Evolutionary conservation across 2,113 vertebrate species (phyloP).

Genomic region (Phocoena phocoena): DNA sequence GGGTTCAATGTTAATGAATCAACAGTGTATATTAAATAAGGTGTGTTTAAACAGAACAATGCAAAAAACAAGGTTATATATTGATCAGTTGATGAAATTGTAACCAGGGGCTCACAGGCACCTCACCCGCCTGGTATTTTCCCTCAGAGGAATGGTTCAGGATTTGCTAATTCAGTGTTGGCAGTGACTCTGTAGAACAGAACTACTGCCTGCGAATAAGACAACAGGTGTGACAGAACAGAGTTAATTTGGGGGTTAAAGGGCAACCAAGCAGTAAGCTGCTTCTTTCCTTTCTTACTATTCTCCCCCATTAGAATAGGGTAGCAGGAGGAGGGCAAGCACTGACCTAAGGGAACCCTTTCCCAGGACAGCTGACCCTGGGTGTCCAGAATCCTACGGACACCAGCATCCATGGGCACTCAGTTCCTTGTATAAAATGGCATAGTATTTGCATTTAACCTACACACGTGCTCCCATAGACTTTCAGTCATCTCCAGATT

Average conservation of each 20-base stretch:
- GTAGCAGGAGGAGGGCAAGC: background rate
- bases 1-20: background rate
- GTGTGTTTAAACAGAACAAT: slow-evolving; percentile 12
- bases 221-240: background rate
- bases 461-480: background rate
- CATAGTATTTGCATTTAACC: background rate
- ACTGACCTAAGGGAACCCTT: background rate
- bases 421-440: background rate
- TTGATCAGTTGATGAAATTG: background rate
- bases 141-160: background rate
- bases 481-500: background rate
- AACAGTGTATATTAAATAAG: background rate
- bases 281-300: background rate
- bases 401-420: background rate
- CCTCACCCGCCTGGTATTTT: background rate
- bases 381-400: background rate
- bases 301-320: background rate
- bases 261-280: background rate
- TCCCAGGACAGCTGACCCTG: background rate
- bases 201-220: background rate
- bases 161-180: background rate
- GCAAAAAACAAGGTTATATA: background rate
- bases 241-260: background rate
- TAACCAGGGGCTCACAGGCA: background rate
- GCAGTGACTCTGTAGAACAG: background rate